A percentile compares a stretch with the other conserved stretches of the same genome.
Evolutionary conservation across 2,888 invertebrate genomes (phyloP).

Genomic region (Agonopterix subpropinquella): DNA sequence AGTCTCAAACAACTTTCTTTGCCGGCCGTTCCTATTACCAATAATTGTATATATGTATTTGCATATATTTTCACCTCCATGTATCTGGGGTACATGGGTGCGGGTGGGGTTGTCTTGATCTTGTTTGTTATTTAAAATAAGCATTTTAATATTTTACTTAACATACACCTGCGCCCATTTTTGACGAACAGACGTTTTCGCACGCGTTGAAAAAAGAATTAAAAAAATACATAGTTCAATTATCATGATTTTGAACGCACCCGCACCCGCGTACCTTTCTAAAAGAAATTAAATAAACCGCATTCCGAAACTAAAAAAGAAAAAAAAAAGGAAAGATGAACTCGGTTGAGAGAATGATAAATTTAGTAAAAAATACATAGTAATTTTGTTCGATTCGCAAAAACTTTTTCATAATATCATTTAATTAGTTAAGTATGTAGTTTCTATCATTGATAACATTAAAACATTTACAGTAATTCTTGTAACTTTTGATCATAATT

Average conservation of each 20-base stretch:
- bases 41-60: no score
- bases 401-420: no score
- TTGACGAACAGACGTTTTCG: constrained; percentile 21
- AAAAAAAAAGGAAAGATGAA: not conserved
- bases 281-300: not conserved
- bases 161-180: constrained; percentile 46
- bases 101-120: constrained; percentile 27
- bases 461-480: no score
- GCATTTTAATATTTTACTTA: not conserved
- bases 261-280: constrained; percentile 31
- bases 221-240: not conserved
- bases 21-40: no score
- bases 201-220: constrained; percentile 18
- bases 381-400: no score
- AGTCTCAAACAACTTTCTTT: no score
- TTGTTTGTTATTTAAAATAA: not conserved
- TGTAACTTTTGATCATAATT: no score
- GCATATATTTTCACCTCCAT: constrained; percentile 13
- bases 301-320: not conserved
- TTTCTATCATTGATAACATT: no score
- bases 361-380: no score
- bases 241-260: constrained; percentile 30
- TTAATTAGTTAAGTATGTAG: no score
- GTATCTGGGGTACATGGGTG: constrained; percentile 34
- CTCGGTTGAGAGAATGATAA: no score